Base-by-base conservation (phyloP, 2,113 vertebrate genomes). In the Carassius auratus region DNA sequence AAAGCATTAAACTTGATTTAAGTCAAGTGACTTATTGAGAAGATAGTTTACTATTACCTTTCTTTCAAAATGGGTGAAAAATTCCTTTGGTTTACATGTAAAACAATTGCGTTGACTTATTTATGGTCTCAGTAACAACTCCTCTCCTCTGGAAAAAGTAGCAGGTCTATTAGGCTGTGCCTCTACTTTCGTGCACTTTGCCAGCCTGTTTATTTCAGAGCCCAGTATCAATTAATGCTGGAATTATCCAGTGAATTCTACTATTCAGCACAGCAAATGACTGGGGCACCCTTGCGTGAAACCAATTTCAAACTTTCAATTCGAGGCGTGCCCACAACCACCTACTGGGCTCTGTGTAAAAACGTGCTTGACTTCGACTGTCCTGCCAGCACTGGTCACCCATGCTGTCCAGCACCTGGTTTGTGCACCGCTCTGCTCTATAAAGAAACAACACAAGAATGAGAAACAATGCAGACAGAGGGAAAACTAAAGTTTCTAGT, bases 191-290 rank as follows among this genome's bases (percentile, higher is more conserved):
- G 74, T 87, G 83, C 88, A 89, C 89, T 84, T 90, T 87, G 89
- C 90, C 88, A 90, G 90, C 76, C 88, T 93, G 92, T 94, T 95
- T 94, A 95, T 93, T 94, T 92, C 92, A 91, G 90, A 83, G 88
- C 88, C 89, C 91, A 90, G 91, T 93, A 94, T 95, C 93, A 95
- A 94, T 95, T 94, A 94, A 93, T 92, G 91, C 85, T 86, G n/a
- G 91, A 92, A 93, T 95, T 94, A 94, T 93, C 92, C 92, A 87
- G 90, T 92, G 92, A 92, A 92, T 93, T 93, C 90, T 86, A 89
- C 93, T 89, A 91, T 92, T 94, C 92, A 92, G 59, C 76, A 87
- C 88, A 81, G 88, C 87, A 91, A 94, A 94, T 91, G 92, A 92
- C 91, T 87, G 88, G 87, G 76, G 91, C 92, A 92, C 76, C 92